Evolutionary conservation across 2,888 invertebrate genomes (phyloP).

Genomic region (Zaprionus bogoriensis): DNA sequence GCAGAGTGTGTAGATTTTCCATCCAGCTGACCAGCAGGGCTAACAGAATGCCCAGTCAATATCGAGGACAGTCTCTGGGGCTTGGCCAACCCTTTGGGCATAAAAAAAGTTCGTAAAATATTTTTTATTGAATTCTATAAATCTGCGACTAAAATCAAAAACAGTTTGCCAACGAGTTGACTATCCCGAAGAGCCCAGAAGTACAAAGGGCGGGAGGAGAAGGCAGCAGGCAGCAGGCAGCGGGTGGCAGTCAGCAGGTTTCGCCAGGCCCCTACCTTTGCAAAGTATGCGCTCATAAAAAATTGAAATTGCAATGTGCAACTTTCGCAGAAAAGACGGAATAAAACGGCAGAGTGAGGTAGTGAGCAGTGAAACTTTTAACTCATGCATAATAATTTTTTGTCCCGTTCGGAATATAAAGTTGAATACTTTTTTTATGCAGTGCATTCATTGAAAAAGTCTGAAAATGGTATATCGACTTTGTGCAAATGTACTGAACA

Average conservation of each 20-base stretch:
- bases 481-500: too few species aligned
- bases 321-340: constrained; percentile 11
- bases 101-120: constrained; percentile 10
- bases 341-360: too few species aligned
- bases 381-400: constrained; percentile 31
- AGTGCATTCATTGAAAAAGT: background rate
- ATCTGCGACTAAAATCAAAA: background rate
- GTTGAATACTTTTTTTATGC: constrained; percentile 22
- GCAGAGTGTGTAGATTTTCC: constrained; percentile 12
- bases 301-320: constrained; percentile 27
- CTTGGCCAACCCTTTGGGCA: background rate
- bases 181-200: background rate
- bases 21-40: constrained; percentile 18
- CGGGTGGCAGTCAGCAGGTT: background rate
- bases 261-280: background rate
- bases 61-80: background rate
- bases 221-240: background rate
- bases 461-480: too few species aligned
- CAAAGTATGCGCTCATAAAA: constrained; percentile 20
- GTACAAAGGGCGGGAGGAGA: too few species aligned
- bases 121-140: constrained; percentile 15
- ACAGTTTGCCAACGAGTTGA: background rate
- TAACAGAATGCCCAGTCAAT: constrained; percentile 8
- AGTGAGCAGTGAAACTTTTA: background rate
- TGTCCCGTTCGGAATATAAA: constrained; percentile 23